Percentiles rank a stretch among this genome's conserved stretches.
Evolutionary conservation across 1,140 invertebrate species (phyloP).

Genomic region (Psilanteris sp.): DNA sequence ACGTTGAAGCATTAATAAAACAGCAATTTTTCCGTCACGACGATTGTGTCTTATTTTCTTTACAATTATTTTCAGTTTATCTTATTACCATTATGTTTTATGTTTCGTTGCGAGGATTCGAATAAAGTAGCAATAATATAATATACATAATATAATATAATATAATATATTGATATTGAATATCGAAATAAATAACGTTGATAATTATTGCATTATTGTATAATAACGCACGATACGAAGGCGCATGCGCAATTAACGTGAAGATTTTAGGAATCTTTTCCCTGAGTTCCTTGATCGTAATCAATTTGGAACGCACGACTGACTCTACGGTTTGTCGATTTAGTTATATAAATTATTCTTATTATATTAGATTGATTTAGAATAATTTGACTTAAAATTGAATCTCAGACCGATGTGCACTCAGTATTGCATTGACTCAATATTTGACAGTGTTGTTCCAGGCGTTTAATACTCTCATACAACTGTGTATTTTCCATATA

Average conservation of each 20-base stretch:
- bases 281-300: constrained; percentile 54
- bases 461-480: constrained; percentile 82
- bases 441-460: constrained; percentile 82
- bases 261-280: constrained; percentile 57
- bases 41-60: not conserved
- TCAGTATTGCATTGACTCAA: constrained; percentile 77
- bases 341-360: constrained; percentile 8
- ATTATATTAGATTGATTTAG: constrained; percentile 16
- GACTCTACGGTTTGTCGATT: not conserved
- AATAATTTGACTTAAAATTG: constrained; percentile 1
- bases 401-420: constrained; percentile 78
- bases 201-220: constrained; percentile 30
- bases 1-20: constrained; percentile 4
- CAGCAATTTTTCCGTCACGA: not conserved
- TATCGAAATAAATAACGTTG: constrained; percentile 45
- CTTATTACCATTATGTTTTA: not conserved
- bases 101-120: constrained; percentile 22
- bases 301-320: constrained; percentile 17
- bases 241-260: constrained; percentile 24
- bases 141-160: not conserved
- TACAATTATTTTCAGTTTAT: not conserved
- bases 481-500: constrained; percentile 90
- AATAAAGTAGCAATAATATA: constrained; percentile 2
- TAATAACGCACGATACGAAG: constrained; percentile 20
- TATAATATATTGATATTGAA: constrained; percentile 2